Percentiles rank a stretch among this genome's conserved stretches.
These are phyloP conservation scores for Latrodectus elegans DNA, from an alignment of 2,888 invertebrate genomes.

Conservation along the genomic window DNA sequence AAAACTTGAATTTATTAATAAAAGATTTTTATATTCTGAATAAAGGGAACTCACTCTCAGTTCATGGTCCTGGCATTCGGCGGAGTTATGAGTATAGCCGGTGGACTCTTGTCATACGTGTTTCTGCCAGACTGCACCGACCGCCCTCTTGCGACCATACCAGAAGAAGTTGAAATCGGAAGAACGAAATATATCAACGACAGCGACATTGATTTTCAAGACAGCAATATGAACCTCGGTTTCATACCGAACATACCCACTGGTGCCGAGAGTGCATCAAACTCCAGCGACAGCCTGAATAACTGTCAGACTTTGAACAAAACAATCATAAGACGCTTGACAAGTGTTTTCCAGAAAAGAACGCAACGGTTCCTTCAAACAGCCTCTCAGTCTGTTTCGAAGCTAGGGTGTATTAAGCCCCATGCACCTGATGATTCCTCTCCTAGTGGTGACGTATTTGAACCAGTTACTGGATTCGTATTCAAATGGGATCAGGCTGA, in stretches of 20 bases:
- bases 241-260: constrained; percentile 44
- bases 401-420: constrained; percentile 24
- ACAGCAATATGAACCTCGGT: constrained; percentile 14
- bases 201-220: constrained; percentile 50
- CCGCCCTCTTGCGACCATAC: constrained; percentile 56
- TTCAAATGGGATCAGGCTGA: constrained; percentile 67
- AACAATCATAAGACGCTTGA: constrained; percentile 23
- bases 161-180: constrained; percentile 62
- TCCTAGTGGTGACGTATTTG: constrained; percentile 46
- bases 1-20: no score
- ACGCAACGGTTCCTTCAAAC: constrained; percentile 33
- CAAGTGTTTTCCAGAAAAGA: constrained; percentile 28
- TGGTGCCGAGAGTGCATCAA: background rate
- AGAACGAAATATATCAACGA: constrained; percentile 58
- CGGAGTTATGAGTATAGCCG: constrained; percentile 49
- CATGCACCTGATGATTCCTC: constrained; percentile 12
- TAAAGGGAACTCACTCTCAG: constrained; percentile 42
- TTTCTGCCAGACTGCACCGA: constrained; percentile 55
- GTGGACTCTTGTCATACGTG: constrained; percentile 51
- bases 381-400: constrained; percentile 15
- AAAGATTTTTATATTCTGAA: no score
- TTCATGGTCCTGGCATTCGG: constrained; percentile 53
- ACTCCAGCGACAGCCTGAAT: constrained; percentile 15
- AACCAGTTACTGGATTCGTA: constrained; percentile 66
- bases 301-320: background rate